Evolutionary conservation across 2,888 invertebrate species (phyloP).

Genomic region (Amiota communis): DNA sequence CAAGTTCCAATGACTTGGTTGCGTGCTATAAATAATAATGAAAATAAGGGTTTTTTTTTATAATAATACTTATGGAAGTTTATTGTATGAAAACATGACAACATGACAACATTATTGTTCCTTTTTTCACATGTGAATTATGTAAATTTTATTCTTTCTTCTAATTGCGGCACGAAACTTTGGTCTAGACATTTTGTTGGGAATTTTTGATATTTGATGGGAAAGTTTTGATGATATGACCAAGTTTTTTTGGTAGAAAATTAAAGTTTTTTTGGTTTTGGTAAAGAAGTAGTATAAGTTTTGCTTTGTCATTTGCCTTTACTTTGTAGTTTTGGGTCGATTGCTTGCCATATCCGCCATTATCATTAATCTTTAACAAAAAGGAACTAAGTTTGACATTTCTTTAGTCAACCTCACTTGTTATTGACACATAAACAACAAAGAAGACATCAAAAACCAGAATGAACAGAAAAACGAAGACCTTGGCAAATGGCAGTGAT

Average conservation of each 20-base stretch:
- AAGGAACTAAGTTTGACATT: constrained; percentile 39
- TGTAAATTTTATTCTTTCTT: constrained; percentile 18
- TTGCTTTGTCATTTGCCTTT: background rate
- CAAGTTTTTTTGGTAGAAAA: background rate
- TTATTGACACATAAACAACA: constrained; percentile 64
- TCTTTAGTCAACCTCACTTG: constrained; percentile 61
- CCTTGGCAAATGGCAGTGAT: background rate
- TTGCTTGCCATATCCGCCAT: background rate
- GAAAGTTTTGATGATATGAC: background rate
- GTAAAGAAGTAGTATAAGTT: background rate
- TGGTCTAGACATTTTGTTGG: constrained; percentile 10
- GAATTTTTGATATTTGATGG: background rate
- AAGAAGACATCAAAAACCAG: constrained; percentile 54
- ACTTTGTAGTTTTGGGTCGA: background rate
- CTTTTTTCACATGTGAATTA: constrained; percentile 4
- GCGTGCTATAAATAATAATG: constrained; percentile 11
- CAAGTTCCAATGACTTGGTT: background rate
- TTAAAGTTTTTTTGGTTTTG: background rate
- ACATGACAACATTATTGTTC: too few species aligned
- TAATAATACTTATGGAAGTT: too few species aligned
- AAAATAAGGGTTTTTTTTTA: too few species aligned
- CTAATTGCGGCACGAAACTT: constrained; percentile 8
- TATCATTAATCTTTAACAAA: background rate
- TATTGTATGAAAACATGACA: too few species aligned
- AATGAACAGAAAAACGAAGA: background rate